Percentiles rank a stretch among this genome's conserved stretches.
phyloP scores from a whole-genome alignment of 1,140 invertebrate species.

The Bombus turneri region DNA sequence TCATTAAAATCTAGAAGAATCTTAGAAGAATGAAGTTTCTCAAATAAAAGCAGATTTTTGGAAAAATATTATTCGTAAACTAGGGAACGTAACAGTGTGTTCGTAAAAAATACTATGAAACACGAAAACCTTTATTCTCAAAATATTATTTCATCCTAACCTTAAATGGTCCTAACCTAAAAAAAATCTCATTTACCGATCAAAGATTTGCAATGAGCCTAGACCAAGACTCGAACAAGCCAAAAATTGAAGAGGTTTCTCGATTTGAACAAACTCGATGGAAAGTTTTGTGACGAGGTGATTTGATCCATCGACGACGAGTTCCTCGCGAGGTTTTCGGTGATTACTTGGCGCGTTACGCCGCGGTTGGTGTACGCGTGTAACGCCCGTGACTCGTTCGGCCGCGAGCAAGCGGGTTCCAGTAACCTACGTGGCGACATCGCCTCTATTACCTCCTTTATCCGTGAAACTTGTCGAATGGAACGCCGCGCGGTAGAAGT shows the following conservation, averaged over 20 bases:
- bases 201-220: not conserved
- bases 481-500: slow-evolving; percentile 72
- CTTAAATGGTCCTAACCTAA: not conserved
- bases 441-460: slow-evolving; percentile 74
- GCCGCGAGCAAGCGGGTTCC: slow-evolving; percentile 46
- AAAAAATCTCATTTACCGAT: not conserved
- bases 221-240: not conserved
- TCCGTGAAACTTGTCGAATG: slow-evolving; percentile 72
- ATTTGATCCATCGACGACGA: not conserved
- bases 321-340: slow-evolving; percentile 42
- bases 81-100: no score
- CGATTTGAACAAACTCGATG: not conserved
- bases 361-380: slow-evolving; percentile 1
- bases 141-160: no score
- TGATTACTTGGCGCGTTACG: slow-evolving; percentile 43
- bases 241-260: no score
- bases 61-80: no score
- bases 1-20: no score
- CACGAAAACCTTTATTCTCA: no score
- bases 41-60: no score
- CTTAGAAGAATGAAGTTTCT: no score
- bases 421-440: slow-evolving; percentile 75
- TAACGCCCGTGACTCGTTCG: slow-evolving; percentile 22
- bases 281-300: not conserved
- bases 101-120: no score